Evolutionary conservation across 1,140 invertebrate species (phyloP).

Genomic region (Drosophila chauvacae): DNA sequence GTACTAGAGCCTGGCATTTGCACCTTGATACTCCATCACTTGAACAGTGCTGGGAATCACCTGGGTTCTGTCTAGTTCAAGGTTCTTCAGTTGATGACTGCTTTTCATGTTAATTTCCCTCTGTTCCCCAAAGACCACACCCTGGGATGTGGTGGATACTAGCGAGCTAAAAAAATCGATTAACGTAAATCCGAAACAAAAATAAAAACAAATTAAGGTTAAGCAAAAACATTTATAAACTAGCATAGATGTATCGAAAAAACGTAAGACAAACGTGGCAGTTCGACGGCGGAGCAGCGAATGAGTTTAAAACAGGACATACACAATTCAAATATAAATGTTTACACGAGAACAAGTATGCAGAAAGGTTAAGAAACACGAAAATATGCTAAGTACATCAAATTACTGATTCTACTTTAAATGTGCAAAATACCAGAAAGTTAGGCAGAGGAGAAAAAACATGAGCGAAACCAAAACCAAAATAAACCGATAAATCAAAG

Average conservation of each 20-base stretch:
- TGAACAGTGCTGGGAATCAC: constrained; percentile 1
- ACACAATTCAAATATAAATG: constrained; percentile 55
- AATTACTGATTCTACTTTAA: constrained; percentile 50
- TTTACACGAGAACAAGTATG: constrained; percentile 36
- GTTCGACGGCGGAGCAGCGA: constrained; percentile 6
- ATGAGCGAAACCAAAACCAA: constrained; percentile 13
- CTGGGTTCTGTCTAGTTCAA: constrained; percentile 24
- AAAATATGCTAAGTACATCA: constrained; percentile 46
- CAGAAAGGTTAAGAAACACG: constrained; percentile 4
- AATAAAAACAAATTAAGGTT: constrained; percentile 61
- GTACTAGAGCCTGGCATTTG: neutral
- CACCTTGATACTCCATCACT: neutral
- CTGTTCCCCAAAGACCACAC: constrained; percentile 38
- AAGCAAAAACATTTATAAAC: constrained; percentile 58
- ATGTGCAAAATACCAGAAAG: constrained; percentile 54
- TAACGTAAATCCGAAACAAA: constrained; percentile 23
- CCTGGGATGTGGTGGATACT: constrained; percentile 59
- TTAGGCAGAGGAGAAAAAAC: constrained; percentile 7
- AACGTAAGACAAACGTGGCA: neutral
- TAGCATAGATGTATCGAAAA: constrained; percentile 51
- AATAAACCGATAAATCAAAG: constrained; percentile 47
- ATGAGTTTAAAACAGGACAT: constrained; percentile 36
- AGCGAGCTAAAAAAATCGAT: constrained; percentile 56
- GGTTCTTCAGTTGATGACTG: constrained; percentile 33
- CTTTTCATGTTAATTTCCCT: constrained; percentile 39